Conservation (phyloP, 1,140 invertebrate species). For the Bombus picipes region DNA sequence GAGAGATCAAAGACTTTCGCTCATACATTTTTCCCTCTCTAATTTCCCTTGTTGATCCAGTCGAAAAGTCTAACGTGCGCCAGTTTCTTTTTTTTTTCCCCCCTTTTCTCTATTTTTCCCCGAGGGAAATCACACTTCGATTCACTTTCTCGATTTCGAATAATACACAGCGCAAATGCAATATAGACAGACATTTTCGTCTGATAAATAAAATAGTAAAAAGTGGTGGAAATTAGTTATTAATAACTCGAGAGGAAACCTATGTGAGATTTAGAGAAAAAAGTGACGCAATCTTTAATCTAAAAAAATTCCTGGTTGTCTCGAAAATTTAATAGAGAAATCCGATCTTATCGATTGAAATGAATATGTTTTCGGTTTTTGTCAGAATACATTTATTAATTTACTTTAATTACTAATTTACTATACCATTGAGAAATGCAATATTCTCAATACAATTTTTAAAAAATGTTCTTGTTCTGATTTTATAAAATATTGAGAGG, state of each 20-base stretch:
- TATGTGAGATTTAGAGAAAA: neutral
- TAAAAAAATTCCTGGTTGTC: neutral
- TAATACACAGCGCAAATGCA: neutral
- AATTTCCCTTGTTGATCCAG: neutral
- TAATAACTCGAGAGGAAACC: neutral
- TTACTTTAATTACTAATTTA: no score
- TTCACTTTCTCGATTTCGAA: conserved; percentile 13
- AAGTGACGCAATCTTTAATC: neutral
- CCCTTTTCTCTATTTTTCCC: neutral
- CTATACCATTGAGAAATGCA: no score
- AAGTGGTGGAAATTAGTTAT: neutral
- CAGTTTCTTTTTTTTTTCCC: neutral
- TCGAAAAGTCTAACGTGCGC: neutral
- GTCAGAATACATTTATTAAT: no score
- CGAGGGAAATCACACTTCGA: neutral
- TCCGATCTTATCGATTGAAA: no score
- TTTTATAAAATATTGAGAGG: no score
- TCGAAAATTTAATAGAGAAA: no score
- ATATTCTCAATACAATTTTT: no score
- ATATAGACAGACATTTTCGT: neutral
- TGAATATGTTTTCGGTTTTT: no score
- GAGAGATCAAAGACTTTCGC: neutral
- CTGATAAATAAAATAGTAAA: neutral
- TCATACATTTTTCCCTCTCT: neutral
- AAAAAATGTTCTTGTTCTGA: no score